These are phyloP conservation scores for Argynnis bischoffii DNA, from an alignment of 2,888 invertebrate genomes.

Conservation along the genomic window DNA sequence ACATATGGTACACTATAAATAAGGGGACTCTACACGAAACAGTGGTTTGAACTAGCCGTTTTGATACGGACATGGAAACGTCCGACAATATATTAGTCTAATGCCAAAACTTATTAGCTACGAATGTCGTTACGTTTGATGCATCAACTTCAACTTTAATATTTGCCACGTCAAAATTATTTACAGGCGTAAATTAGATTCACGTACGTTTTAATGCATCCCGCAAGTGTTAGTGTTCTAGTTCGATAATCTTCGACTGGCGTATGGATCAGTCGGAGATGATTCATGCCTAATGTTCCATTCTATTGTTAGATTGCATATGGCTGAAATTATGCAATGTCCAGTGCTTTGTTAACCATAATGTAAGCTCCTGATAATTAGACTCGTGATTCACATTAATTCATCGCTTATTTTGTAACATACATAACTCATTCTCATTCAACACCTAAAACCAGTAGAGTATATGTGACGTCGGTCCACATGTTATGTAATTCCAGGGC, in stretches of 20 bases:
- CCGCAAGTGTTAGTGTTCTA: conserved; percentile 76
- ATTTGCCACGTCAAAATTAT: conserved; percentile 64
- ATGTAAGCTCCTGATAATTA: conserved; percentile 38
- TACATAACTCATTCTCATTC: not conserved
- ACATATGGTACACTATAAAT: conserved; percentile 80
- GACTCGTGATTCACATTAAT: conserved; percentile 31
- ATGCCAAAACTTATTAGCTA: conserved; percentile 70
- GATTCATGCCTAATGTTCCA: conserved; percentile 72
- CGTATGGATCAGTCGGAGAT: conserved; percentile 73
- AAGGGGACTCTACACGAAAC: conserved; percentile 57
- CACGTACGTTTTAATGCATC: conserved; percentile 81
- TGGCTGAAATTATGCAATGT: conserved; percentile 73
- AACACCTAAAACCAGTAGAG: conserved; percentile 6
- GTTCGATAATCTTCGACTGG: conserved; percentile 76
- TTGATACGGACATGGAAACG: conserved; percentile 55
- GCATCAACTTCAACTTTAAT: conserved; percentile 76
- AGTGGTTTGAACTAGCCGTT: conserved; percentile 58
- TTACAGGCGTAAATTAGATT: conserved; percentile 77
- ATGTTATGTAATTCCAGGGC: conserved; percentile 27
- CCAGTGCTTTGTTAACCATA: conserved; percentile 56
- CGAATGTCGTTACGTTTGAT: conserved; percentile 76
- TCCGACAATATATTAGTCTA: conserved; percentile 59
- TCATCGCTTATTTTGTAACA: conserved; percentile 11
- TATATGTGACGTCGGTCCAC: conserved; percentile 6
- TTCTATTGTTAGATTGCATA: conserved; percentile 77